These are phyloP conservation scores for Macaria liturata DNA, from an alignment of 2,888 invertebrate genomes.

Conservation along the genomic window DNA sequence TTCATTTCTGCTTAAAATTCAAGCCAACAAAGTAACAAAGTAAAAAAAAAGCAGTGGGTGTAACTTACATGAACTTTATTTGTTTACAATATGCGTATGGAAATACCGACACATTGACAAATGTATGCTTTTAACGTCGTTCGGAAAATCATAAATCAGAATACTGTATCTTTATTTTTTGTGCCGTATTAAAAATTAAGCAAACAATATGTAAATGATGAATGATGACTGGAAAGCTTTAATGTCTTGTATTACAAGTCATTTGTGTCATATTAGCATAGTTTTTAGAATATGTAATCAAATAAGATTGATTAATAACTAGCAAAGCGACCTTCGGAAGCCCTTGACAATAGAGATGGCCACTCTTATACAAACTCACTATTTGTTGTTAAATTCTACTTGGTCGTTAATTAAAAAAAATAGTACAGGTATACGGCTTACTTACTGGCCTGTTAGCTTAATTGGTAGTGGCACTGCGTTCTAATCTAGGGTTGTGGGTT, in stretches of 20 bases:
- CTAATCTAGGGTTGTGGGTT: no score
- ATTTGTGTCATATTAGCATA: conserved; percentile 23
- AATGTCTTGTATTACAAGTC: conserved; percentile 11
- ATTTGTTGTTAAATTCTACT: no score
- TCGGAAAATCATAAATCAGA: conserved; percentile 21
- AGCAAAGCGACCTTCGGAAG: no score
- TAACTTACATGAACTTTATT: conserved; percentile 7
- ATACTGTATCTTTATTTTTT: conserved; percentile 13
- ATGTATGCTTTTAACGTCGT: conserved; percentile 24
- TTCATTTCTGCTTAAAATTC: no score
- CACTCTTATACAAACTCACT: no score
- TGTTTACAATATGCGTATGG: conserved; percentile 16
- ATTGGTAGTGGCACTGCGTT: no score
- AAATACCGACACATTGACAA: conserved; percentile 21
- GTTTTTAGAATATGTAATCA: not conserved
- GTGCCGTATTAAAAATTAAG: conserved; percentile 21
- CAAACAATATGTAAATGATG: conserved; percentile 21
- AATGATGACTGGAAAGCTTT: conserved; percentile 17
- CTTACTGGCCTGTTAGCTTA: no score
- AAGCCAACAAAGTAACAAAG: not conserved
- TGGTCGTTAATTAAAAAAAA: no score
- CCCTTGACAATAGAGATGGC: no score
- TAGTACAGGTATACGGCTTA: no score
- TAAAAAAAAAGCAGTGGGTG: not conserved
- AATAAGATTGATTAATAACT: not conserved